Evolutionary conservation across 2,888 invertebrate genomes (phyloP).

Genomic region (Cenopis cana): DNA sequence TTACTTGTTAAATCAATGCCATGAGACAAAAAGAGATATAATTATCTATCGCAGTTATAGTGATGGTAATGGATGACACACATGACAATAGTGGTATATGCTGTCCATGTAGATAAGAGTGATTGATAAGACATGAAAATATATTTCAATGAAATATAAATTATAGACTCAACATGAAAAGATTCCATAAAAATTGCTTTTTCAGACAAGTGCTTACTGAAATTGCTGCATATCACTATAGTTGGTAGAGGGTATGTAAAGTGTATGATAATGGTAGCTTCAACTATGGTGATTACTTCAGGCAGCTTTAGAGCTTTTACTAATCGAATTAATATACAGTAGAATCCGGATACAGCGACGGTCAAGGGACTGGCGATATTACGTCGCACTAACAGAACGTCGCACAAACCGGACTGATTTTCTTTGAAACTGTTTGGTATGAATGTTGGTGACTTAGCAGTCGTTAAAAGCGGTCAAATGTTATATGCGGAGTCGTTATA

Average conservation of each 20-base stretch:
- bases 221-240: background rate
- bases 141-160: background rate
- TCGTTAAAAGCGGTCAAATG: too few relatives aligned
- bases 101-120: background rate
- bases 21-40: background rate
- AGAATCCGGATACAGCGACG: too few relatives aligned
- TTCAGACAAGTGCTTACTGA: too few relatives aligned
- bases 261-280: background rate
- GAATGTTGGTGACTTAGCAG: too few relatives aligned
- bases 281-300: background rate
- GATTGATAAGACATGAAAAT: background rate
- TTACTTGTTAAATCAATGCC: too few relatives aligned
- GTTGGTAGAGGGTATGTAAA: background rate
- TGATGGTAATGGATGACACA: background rate
- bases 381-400: too few relatives aligned
- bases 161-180: too few relatives aligned
- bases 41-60: background rate
- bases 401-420: too few relatives aligned
- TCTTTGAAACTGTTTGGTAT: too few relatives aligned
- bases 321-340: background rate
- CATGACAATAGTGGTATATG: background rate
- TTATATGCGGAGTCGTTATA: too few relatives aligned
- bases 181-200: too few relatives aligned
- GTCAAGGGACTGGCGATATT: too few relatives aligned
- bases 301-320: background rate